Base-by-base conservation (phyloP, 2,888 invertebrate genomes). In the Autographa gamma region DNA sequence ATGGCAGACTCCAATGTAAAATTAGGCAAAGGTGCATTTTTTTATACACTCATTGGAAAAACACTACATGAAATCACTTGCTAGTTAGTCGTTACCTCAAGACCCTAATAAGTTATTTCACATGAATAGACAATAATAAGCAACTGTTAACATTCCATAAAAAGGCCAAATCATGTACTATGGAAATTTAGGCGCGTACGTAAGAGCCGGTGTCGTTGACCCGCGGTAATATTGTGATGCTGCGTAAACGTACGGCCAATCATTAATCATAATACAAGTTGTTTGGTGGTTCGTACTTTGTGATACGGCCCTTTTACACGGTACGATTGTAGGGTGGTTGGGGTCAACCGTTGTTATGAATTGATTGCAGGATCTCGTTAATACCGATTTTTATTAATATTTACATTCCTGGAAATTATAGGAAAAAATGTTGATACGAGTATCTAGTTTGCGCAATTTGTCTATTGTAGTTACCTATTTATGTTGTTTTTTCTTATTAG, bases 251-350 rank as follows among this genome's bases (percentile, higher is more conserved):
- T 71, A 82, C 80, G 71, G 69, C 68, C 77, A 76, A 78, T 83
- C 85, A 85, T 85, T 82, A 85, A 85, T 85, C 85, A 82, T 84
- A 85, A 84, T 84, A 82, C 69, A 67, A 70, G 74, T 66, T 70
- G 76, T 61, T 80, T 60, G 78, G 69, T 67, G 75, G 76, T 71
- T 73, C 69, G 63, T 60, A 34, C 58, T 16, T 48, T 34, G 59
- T 72, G 59, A 64, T 64, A 61, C 67, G 80, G 73, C 74, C 80
- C 82, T 79, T 74, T 76, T 73, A 71, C 74, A 76, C 70, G 79
- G 72, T 74, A 76, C 62, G 61, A 73, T 69, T 74, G 67, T 71
- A 64, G 64, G 68, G 52, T 52, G 41, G 76, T 25, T 9, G 52
- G 69, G 77, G 77, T 75, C 75, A 80, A n/a, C 56, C 48, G 43